A percentile compares a stretch with the other conserved stretches of the same genome.
Evolutionary conservation across 2,113 vertebrate genomes (phyloP).

Genomic region (Melanostigma gelatinosum): DNA sequence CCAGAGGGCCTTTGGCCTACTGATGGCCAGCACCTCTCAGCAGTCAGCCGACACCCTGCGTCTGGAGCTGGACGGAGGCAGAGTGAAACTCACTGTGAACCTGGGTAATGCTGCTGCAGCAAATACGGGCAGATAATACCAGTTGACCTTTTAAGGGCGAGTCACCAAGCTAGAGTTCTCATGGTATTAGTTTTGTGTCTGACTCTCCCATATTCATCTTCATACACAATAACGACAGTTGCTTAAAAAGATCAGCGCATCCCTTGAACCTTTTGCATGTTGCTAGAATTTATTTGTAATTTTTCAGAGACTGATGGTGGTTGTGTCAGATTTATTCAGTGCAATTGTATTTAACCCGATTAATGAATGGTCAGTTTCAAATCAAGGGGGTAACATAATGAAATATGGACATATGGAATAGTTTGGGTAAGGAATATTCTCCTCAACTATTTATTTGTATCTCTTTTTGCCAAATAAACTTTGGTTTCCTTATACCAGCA

Average conservation of each 20-base stretch:
- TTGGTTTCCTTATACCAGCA: neutral
- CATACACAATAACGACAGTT: conserved; percentile 60
- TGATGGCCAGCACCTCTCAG: conserved; percentile 95
- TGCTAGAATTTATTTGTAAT: neutral
- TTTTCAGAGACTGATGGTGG: neutral
- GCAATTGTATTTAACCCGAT: neutral
- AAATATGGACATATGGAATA: neutral
- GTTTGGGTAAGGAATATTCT: neutral
- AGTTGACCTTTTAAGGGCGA: conserved; percentile 55
- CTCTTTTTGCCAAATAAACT: neutral
- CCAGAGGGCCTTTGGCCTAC: conserved; percentile 92
- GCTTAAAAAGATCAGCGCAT: conserved; percentile 49
- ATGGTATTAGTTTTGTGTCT: conserved; percentile 51
- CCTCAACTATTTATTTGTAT: neutral
- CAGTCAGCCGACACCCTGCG: conserved; percentile 95
- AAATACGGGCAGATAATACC: conserved; percentile 34
- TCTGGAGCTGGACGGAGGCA: conserved; percentile 92
- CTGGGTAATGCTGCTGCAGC: conserved; percentile 86
- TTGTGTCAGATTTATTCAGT: no score
- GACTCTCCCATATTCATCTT: conserved; percentile 54
- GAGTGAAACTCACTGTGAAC: conserved; percentile 95
- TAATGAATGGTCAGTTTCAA: neutral
- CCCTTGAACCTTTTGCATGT: neutral
- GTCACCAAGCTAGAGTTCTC: conserved; percentile 46
- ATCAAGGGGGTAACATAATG: neutral